Conservation (phyloP, 2,888 invertebrate genomes). For the Leptinotarsa rubiginosa region DNA sequence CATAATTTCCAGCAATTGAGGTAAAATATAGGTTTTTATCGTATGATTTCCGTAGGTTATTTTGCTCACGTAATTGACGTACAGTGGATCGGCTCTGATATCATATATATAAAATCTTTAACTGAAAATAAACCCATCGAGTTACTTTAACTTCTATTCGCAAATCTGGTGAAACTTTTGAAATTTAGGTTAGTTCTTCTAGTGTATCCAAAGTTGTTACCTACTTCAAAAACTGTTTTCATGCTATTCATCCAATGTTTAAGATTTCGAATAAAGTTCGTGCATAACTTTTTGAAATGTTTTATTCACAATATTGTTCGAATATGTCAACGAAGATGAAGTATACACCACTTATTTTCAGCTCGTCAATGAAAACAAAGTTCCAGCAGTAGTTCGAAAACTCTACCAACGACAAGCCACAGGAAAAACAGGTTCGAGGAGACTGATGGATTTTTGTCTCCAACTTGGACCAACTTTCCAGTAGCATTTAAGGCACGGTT, state of each 20-base stretch:
- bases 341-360: background rate
- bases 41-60: background rate
- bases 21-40: background rate
- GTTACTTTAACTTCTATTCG: background rate
- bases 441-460: background rate
- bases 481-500: background rate
- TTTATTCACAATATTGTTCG: background rate
- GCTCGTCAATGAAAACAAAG: background rate
- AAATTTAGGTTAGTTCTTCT: too few relatives aligned
- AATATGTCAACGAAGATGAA: background rate
- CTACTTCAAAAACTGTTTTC: background rate
- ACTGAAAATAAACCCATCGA: background rate
- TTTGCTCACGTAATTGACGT: too few relatives aligned
- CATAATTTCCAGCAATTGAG: slow-evolving; percentile 5
- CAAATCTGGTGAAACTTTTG: too few relatives aligned
- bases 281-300: background rate
- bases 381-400: background rate
- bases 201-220: too few relatives aligned
- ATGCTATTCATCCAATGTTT: background rate
- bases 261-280: background rate
- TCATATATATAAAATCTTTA: background rate
- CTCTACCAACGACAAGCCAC: background rate
- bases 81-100: background rate
- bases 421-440: background rate
- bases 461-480: background rate